These are phyloP conservation scores for Oxystoma pomonae DNA, from an alignment of 2,888 invertebrate species.

Conservation along the genomic window DNA sequence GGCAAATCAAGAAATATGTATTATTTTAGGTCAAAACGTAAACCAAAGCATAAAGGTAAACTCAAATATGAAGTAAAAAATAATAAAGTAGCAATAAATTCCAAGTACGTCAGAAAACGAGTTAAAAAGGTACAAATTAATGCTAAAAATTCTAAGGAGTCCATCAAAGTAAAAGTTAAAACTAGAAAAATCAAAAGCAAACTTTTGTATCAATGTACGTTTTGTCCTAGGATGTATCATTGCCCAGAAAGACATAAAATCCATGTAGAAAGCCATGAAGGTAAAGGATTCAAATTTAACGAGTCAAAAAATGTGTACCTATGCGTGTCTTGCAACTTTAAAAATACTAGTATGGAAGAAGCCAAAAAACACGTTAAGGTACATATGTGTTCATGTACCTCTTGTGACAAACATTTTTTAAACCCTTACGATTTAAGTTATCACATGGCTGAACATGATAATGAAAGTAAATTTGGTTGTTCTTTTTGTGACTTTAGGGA, in stretches of 20 bases:
- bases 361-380: constrained; percentile 30
- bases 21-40: too few species aligned
- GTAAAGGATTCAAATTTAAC: background rate
- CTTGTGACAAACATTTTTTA: constrained; percentile 38
- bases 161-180: too few species aligned
- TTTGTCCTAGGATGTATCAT: background rate
- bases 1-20: too few species aligned
- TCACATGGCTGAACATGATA: constrained; percentile 39
- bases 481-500: constrained; percentile 37
- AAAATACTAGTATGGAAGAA: constrained; percentile 19
- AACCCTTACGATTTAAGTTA: constrained; percentile 39
- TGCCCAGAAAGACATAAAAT: background rate
- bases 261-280: background rate
- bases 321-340: background rate
- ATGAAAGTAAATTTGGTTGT: constrained; percentile 36
- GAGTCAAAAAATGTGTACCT: background rate
- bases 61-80: too few species aligned
- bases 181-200: too few species aligned
- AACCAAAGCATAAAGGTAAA: too few species aligned
- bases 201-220: too few species aligned
- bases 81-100: too few species aligned
- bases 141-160: too few species aligned
- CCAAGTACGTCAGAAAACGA: too few species aligned
- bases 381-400: constrained; percentile 37
- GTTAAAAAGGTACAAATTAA: too few species aligned